Evolutionary conservation across 2,113 vertebrate genomes (phyloP).

Genomic region (Rhinopithecus roxellana): DNA sequence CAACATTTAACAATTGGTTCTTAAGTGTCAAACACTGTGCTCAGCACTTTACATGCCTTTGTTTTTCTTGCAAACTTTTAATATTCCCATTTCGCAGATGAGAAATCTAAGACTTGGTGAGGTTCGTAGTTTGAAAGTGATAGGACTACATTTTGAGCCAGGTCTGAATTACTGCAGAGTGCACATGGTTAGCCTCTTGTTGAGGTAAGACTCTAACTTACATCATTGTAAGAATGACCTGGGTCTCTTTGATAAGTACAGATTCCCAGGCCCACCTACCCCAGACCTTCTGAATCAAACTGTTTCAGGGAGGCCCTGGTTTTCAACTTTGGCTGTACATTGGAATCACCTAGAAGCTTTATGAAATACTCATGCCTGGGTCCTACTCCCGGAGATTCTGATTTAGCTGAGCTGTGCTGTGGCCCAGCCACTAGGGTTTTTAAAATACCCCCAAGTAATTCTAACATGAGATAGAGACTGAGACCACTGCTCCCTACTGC

Average conservation of each 20-base stretch:
- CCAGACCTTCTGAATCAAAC: not conserved
- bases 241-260: not conserved
- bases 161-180: not conserved
- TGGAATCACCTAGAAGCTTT: not conserved
- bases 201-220: not conserved
- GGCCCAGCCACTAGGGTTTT: not conserved
- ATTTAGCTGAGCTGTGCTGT: not conserved
- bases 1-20: not conserved
- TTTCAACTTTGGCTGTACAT: not conserved
- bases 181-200: not conserved
- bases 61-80: not conserved
- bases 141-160: not conserved
- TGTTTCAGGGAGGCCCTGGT: not conserved
- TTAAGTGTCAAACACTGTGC: not conserved
- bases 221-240: not conserved
- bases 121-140: not conserved
- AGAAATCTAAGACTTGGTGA: not conserved
- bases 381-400: not conserved
- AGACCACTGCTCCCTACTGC: not conserved
- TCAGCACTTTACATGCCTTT: not conserved
- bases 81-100: not conserved
- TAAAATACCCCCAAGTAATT: not conserved
- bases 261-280: not conserved
- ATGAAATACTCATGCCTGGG: not conserved
- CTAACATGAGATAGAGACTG: not conserved